phyloP scores from a whole-genome alignment of 2,113 vertebrate species.

The Trematocara macrostoma region DNA sequence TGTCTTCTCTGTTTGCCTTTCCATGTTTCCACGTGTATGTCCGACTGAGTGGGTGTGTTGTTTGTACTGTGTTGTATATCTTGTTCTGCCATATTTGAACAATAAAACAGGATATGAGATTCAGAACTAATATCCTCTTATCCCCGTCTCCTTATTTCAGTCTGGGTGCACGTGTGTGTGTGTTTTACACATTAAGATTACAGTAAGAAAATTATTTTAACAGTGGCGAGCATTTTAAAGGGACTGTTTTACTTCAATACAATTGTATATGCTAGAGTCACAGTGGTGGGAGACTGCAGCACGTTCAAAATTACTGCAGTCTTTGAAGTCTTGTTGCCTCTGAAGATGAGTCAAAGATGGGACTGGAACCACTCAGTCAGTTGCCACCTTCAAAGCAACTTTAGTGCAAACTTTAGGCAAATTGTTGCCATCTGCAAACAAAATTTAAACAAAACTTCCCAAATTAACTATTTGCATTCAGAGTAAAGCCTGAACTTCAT shows the following conservation, averaged over 20 bases:
- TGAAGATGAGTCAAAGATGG: neutral
- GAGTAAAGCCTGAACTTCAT: neutral
- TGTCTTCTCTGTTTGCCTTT: slow-evolving; percentile 27
- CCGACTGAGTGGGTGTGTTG: slow-evolving; percentile 4
- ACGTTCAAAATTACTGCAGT: neutral
- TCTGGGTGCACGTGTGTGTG: neutral
- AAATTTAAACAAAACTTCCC: neutral
- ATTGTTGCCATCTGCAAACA: neutral
- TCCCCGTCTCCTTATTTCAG: neutral
- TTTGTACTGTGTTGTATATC: slow-evolving; percentile 48
- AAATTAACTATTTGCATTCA: neutral
- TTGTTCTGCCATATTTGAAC: slow-evolving; percentile 58
- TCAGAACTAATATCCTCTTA: slow-evolving; percentile 35
- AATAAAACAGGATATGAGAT: slow-evolving; percentile 68
- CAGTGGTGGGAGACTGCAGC: neutral
- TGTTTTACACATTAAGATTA: neutral
- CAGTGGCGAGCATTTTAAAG: neutral
- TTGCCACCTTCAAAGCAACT: neutral
- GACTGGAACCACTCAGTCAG: neutral
- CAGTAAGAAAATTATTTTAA: neutral
- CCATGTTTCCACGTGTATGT: slow-evolving; percentile 14
- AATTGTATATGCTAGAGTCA: neutral
- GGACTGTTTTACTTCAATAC: accelerated
- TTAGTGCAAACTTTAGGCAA: neutral
- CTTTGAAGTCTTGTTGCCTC: neutral